phyloP scores from a whole-genome alignment of 2,113 vertebrate species.

The Amblyornis subalaris region DNA sequence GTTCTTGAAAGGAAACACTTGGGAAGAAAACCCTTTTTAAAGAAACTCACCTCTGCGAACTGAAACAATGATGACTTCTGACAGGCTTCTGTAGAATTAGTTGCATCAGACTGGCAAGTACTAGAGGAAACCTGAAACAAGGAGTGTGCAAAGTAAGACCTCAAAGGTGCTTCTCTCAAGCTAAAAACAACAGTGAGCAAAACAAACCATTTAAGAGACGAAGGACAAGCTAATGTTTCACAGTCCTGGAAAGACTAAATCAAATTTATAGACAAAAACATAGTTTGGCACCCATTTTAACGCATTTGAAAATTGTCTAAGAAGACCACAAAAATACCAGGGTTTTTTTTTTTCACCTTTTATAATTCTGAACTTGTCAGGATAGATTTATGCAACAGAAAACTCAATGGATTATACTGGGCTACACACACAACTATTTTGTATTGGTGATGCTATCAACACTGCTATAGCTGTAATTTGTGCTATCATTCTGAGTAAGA shows the following conservation, averaged over 20 bases:
- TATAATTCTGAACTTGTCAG: background rate
- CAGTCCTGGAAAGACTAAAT: background rate
- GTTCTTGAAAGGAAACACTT: background rate
- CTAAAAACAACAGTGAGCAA: background rate
- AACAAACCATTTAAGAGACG: background rate
- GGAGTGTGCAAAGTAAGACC: background rate
- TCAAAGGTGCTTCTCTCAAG: background rate
- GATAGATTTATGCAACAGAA: background rate
- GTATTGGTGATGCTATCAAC: background rate
- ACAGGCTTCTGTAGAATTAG: slow-evolving; percentile 77
- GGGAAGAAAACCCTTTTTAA: background rate
- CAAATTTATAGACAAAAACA: background rate
- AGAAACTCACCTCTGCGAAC: slow-evolving; percentile 81
- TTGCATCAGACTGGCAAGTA: slow-evolving; percentile 72
- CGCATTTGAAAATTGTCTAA: background rate
- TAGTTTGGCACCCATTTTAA: background rate
- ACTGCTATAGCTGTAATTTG: background rate
- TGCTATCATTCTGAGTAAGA: background rate
- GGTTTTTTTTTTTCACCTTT: background rate
- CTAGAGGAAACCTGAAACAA: slow-evolving; percentile 78
- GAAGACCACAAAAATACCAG: background rate
- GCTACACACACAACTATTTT: background rate
- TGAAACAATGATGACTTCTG: slow-evolving; percentile 82
- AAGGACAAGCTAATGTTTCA: background rate
- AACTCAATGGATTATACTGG: background rate